Base-by-base conservation (phyloP, 1,140 invertebrate genomes). In the Bombus cullumanus region DNA sequence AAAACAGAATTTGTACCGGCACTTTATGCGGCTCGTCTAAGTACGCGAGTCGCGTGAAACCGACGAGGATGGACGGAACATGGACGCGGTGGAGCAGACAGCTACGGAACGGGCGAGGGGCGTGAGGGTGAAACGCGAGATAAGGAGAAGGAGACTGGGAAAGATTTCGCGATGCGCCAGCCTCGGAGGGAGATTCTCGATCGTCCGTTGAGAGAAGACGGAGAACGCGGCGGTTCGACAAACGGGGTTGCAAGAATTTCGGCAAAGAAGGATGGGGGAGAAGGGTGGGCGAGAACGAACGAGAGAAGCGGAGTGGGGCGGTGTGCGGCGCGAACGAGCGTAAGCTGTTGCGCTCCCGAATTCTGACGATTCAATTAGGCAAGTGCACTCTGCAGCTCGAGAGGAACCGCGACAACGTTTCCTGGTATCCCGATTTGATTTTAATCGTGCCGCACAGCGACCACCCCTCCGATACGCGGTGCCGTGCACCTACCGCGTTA, bases 1-100 rank as follows among this genome's bases (percentile, higher is more conserved):
- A 92, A 94, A 94, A 94, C 93, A 92, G 90, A 94, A 94, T 94
- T 94, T 93, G 89, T 87, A 92, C 86, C 88, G 91, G 82, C 89
- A 90, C 89, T 92, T 93, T 86, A 89, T 92, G 85, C 91, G 88
- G 89, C 88, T 90, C 89, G 88, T 88, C 89, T 90, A 53, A 53
- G 47, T 53, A 76, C 85, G 76, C 69, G 31, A 73, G 80, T 76
- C 82, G 64, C 69, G 75, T 28, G 69, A 80, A 78, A 83, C 64
- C 34, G 43, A 76, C 75, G 22, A 71, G 71, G 79, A 68, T 28
- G 47, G 34, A 82, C 10, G 75, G 75, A 75, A 74, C 59, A 59
- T 37, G 15, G 15, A 66, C 28, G 71, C 37, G 37, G 43, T 59
- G 43, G 15, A 18, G 5, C 18, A 37, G 31, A 28, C 59, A 62